phyloP scores from a whole-genome alignment of 2,888 invertebrate genomes.

The Altica lythri region DNA sequence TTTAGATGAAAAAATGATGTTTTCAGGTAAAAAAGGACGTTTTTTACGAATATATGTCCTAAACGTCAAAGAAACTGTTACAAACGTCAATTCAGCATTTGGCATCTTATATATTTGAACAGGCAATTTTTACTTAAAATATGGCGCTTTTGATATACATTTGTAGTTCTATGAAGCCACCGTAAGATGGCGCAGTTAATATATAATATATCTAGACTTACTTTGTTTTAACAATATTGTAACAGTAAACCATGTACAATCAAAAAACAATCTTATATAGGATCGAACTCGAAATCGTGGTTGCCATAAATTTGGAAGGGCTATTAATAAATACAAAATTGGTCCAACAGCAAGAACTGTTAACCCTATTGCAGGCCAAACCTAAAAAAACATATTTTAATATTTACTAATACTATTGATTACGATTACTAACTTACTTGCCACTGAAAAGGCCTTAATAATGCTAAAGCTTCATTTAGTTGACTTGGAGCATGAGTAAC shows the following conservation, averaged over 20 bases:
- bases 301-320: conserved; percentile 65
- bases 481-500: conserved; percentile 75
- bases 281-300: conserved; percentile 53
- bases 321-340: conserved; percentile 69
- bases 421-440: conserved; percentile 58
- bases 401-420: neutral
- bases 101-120: too few species aligned
- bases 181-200: too few species aligned
- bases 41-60: too few species aligned
- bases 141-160: too few species aligned
- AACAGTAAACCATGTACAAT: conserved; percentile 76
- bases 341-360: conserved; percentile 71
- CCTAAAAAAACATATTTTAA: conserved; percentile 61
- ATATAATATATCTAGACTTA: too few species aligned
- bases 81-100: too few species aligned
- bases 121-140: too few species aligned
- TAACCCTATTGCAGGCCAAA: conserved; percentile 73
- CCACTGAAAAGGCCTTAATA: conserved; percentile 74
- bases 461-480: conserved; percentile 73
- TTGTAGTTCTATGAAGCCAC: too few species aligned
- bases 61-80: too few species aligned
- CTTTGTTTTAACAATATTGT: conserved; percentile 74
- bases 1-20: too few species aligned
- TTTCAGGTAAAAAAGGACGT: too few species aligned
- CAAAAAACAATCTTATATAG: conserved; percentile 57